phyloP scores from a whole-genome alignment of 1,140 invertebrate species.

The Drosophila lacteicornis region DNA sequence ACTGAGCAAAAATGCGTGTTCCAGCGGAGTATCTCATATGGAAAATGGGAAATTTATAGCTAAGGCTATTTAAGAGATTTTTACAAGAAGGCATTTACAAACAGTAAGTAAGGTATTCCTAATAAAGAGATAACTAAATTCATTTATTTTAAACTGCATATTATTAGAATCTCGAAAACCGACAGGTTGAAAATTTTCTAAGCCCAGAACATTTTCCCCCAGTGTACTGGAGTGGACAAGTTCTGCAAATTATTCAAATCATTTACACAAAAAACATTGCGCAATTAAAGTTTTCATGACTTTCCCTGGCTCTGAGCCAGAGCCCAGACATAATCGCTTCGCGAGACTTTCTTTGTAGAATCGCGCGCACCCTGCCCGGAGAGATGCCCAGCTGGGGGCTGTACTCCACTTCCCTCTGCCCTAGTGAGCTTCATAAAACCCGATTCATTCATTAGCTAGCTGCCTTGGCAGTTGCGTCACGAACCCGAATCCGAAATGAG shows the following conservation, averaged over 20 bases:
- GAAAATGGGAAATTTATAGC: not conserved
- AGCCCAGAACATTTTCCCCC: constrained; percentile 16
- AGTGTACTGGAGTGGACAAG: constrained; percentile 38
- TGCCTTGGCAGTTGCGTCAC: constrained; percentile 60
- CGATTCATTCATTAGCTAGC: constrained; percentile 46
- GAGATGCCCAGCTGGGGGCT: constrained; percentile 3
- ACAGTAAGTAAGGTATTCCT: too few relatives aligned
- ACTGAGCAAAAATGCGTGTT: constrained; percentile 22
- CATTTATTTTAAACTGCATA: too few relatives aligned
- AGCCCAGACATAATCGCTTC: constrained; percentile 37
- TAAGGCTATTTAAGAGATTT: not conserved
- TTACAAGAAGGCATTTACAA: too few relatives aligned
- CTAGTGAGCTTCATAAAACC: constrained; percentile 16
- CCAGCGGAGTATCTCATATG: not conserved
- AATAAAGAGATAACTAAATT: too few relatives aligned
- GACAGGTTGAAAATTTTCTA: too few relatives aligned
- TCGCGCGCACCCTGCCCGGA: constrained; percentile 1
- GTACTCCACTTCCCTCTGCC: constrained; percentile 10
- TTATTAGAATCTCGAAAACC: too few relatives aligned
- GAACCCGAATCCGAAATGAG: constrained; percentile 31
- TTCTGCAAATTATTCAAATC: constrained; percentile 56
- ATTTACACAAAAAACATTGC: constrained; percentile 46
- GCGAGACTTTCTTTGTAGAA: constrained; percentile 53
- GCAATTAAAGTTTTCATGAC: constrained; percentile 56
- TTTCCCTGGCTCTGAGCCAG: constrained; percentile 25